Percentiles rank a stretch among this genome's conserved stretches.
These are phyloP conservation scores for Solenopsis invicta DNA, from an alignment of 1,140 invertebrate genomes.

Conservation along the genomic window DNA sequence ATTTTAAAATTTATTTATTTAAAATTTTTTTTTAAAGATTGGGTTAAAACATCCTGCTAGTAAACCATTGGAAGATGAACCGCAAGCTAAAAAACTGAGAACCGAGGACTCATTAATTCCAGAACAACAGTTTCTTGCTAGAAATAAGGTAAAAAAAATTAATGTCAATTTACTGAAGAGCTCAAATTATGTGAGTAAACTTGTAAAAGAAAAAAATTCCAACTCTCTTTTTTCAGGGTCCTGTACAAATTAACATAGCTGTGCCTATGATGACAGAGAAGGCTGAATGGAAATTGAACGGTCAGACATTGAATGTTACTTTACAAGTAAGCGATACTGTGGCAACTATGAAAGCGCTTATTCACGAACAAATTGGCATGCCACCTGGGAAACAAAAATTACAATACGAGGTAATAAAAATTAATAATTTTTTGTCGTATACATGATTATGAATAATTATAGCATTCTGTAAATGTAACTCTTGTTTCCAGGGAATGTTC, in stretches of 20 bases:
- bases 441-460: slow-evolving; percentile 37
- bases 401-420: slow-evolving; percentile 92
- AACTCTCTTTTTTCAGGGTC: slow-evolving; percentile 85
- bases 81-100: slow-evolving; percentile 94
- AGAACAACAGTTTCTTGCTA: slow-evolving; percentile 93
- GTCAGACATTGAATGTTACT: slow-evolving; percentile 94
- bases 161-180: not conserved
- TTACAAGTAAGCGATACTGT: slow-evolving; percentile 94
- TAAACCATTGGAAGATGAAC: slow-evolving; percentile 91
- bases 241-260: slow-evolving; percentile 92
- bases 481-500: slow-evolving; percentile 94
- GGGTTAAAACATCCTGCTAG: slow-evolving; percentile 87
- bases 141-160: slow-evolving; percentile 87
- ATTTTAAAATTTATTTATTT: slow-evolving; percentile 1
- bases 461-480: slow-evolving; percentile 52
- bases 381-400: slow-evolving; percentile 99
- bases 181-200: not conserved
- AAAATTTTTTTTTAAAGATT: slow-evolving; percentile 74
- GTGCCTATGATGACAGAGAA: slow-evolving; percentile 96
- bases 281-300: slow-evolving; percentile 98
- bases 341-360: slow-evolving; percentile 94
- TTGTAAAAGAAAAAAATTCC: not conserved
- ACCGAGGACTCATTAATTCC: slow-evolving; percentile 97
- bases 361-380: slow-evolving; percentile 96
- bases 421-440: not conserved